Base-by-base conservation (phyloP, 2,797 vertebrate genomes). In the Pachyuromys duprasi region DNA sequence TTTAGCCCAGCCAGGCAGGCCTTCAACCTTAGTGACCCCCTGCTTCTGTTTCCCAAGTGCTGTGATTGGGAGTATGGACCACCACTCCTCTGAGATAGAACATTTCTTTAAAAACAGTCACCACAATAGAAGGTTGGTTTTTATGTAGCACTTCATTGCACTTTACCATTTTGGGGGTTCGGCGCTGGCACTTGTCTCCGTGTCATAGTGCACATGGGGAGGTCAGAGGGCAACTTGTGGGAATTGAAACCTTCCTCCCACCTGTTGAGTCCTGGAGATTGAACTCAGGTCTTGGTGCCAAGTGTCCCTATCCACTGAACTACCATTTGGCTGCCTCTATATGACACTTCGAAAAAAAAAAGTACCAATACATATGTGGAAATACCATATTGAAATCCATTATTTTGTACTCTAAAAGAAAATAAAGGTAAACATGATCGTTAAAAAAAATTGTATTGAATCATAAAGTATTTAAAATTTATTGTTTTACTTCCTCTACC, bases 391-490 rank as follows among this genome's bases (percentile, higher is more conserved):
- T 65, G 63, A 67, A 84, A 67, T 45, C 33, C 1, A 26, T 69
- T 69, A 55, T 76, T 76, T 60, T 49, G 45, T 86, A 36, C 24
- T 36, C 14, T 36, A 55, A 70, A 81, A 81, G 45, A 81, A 60
- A 86, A 36, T 5, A 57, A 82, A 83, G 28, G 2, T n/a, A 31
- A 95, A 53, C n/a, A 82, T 81, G 42, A 90, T 79, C 75, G 5
- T 49, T 49, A 8, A 49, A 49, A 49, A 49, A 49, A 49, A 49
- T 49, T 49, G 5, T 49, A 9, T 49, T 49, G 45, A 81, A 0
- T 97, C 78, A 76, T 80, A 26, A 70, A 88, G 28, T 24, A 31
- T 79, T 90, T 20, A 9, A 57, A 62, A 76, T 86, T 86, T n/a
- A 53, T 86, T n/a, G n/a, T n/a, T 86, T 86, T 84, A 22, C 7